A percentile compares a stretch with the other conserved stretches of the same genome.
Evolutionary conservation across 2,113 vertebrate species (phyloP).

Genomic region (Caretta caretta): DNA sequence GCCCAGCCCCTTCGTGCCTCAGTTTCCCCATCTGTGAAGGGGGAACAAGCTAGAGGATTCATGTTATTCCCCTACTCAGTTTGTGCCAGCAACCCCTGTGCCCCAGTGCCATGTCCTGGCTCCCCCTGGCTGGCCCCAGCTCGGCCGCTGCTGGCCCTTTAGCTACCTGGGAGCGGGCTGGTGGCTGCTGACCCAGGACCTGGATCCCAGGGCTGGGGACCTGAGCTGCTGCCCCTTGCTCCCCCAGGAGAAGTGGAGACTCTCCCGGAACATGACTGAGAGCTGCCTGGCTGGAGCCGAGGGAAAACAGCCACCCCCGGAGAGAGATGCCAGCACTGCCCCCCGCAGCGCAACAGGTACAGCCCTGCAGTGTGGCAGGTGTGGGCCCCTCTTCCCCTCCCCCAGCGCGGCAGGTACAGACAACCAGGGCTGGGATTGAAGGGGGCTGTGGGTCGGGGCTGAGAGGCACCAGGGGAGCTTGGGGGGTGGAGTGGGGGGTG

Average conservation of each 20-base stretch:
- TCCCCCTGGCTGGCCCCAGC: fast-evolving
- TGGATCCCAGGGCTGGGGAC: neutral
- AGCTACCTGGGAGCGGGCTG: neutral
- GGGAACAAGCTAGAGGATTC: neutral
- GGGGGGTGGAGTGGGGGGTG: too few relatives aligned
- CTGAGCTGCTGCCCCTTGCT: neutral
- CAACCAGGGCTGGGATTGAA: too few relatives aligned
- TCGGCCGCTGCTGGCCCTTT: fast-evolving
- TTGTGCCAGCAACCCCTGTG: fast-evolving
- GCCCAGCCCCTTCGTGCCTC: too few relatives aligned
- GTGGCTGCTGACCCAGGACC: neutral
- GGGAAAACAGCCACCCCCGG: fast-evolving
- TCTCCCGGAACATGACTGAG: neutral
- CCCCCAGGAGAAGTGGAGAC: slow-evolving; percentile 36
- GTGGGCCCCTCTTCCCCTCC: neutral
- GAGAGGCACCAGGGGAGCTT: too few relatives aligned
- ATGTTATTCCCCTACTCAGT: neutral
- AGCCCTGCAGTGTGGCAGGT: too few relatives aligned
- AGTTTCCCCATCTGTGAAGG: too few relatives aligned
- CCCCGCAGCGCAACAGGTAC: neutral
- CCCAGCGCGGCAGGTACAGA: neutral
- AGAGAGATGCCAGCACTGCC: fast-evolving
- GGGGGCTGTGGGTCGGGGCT: too few relatives aligned
- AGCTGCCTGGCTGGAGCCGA: neutral
- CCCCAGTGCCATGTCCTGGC: fast-evolving